Evolutionary conservation across 2,797 vertebrate genomes (phyloP).

Genomic region (Scomberomorus guttatus): DNA sequence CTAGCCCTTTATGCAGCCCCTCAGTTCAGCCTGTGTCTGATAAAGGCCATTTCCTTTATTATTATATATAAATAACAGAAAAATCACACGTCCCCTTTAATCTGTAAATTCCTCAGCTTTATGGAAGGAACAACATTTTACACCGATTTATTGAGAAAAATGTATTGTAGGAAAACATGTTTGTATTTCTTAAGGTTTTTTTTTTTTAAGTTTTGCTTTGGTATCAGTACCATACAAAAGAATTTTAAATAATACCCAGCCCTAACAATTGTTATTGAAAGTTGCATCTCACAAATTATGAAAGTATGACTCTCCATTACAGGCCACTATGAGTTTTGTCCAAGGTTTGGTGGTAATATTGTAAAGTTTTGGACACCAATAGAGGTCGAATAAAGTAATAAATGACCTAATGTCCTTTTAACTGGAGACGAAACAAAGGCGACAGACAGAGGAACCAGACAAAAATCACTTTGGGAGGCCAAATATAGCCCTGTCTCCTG

Average conservation of each 20-base stretch:
- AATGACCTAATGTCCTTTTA: background rate
- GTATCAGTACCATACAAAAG: no score
- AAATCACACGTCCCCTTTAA: no score
- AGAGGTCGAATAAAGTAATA: background rate
- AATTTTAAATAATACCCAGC: background rate
- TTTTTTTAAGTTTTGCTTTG: background rate
- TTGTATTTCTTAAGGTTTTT: background rate
- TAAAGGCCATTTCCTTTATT: no score
- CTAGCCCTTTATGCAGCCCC: no score
- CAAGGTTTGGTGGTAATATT: background rate
- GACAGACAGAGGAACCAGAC: background rate
- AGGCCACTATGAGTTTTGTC: background rate
- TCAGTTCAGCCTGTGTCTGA: no score
- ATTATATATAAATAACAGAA: no score
- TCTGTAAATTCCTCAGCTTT: no score
- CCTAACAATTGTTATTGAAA: background rate
- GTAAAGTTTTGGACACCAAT: background rate
- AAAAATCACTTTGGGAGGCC: background rate
- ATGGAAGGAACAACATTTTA: background rate
- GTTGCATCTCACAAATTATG: background rate
- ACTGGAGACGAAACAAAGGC: conserved; percentile 9
- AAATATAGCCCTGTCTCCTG: background rate
- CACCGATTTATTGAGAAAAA: background rate
- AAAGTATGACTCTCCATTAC: background rate
- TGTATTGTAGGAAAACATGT: background rate